Evolutionary conservation across 2,888 invertebrate genomes (phyloP).

Genomic region (Parelbella ahira): DNA sequence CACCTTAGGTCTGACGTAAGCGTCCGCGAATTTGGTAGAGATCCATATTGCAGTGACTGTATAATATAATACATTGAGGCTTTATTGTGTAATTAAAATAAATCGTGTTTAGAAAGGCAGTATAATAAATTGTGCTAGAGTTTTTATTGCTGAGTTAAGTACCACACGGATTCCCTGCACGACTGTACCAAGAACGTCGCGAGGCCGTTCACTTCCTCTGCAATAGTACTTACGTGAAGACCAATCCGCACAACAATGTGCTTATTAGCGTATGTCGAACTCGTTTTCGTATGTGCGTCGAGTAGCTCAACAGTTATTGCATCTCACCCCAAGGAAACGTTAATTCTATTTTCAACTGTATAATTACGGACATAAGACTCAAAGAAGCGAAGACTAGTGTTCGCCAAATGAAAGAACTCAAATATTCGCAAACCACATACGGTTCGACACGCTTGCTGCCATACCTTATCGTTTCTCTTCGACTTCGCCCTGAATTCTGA

Average conservation of each 20-base stretch:
- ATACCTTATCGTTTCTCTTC: constrained; percentile 47
- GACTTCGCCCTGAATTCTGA: constrained; percentile 38
- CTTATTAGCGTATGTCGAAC: constrained; percentile 31
- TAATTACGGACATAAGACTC: no score
- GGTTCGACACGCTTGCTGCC: constrained; percentile 43
- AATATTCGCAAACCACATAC: constrained; percentile 37
- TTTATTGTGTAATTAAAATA: constrained; percentile 9
- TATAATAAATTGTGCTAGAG: constrained; percentile 11
- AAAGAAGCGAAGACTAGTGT: no score
- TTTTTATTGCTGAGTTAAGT: constrained; percentile 16
- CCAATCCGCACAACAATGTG: constrained; percentile 33
- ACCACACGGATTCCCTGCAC: constrained; percentile 50
- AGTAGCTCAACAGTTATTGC: constrained; percentile 5
- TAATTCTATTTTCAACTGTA: constrained; percentile 1
- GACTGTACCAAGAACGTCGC: constrained; percentile 56
- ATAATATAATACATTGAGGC: no score
- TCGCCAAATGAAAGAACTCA: constrained; percentile 28
- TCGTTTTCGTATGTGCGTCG: constrained; percentile 22
- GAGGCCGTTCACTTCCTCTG: constrained; percentile 64
- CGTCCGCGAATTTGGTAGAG: no score
- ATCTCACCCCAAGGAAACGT: constrained; percentile 4
- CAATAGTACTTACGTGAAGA: constrained; percentile 37
- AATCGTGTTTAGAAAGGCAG: constrained; percentile 7
- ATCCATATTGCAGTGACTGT: no score
- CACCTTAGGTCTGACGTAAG: no score